phyloP scores from a whole-genome alignment of 2,113 vertebrate species.

The Hyperopisus bebe region DNA sequence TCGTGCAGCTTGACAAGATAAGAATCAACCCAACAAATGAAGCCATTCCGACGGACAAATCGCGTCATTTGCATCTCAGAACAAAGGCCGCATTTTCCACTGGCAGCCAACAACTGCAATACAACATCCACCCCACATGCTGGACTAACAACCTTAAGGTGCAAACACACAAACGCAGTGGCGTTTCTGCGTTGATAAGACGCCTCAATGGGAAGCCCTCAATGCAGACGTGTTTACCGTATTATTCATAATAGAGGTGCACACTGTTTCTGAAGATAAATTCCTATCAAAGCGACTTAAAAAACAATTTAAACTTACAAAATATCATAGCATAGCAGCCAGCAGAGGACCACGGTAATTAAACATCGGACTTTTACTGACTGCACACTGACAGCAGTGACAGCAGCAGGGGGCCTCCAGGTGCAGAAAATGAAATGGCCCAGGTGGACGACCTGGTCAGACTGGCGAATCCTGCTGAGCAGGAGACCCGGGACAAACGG shows the following conservation, averaged over 20 bases:
- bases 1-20: background rate
- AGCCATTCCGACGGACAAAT: constrained; percentile 12
- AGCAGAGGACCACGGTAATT: background rate
- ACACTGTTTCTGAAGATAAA: background rate
- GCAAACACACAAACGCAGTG: background rate
- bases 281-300: background rate
- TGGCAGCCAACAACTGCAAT: constrained; percentile 19
- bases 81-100: constrained; percentile 21
- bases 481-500: background rate
- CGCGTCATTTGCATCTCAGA: constrained; percentile 31
- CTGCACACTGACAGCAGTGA: constrained; percentile 10
- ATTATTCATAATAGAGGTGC: background rate
- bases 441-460: constrained; percentile 31
- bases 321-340: background rate
- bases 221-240: background rate
- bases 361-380: background rate
- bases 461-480: constrained; percentile 48
- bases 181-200: background rate
- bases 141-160: background rate
- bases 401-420: background rate
- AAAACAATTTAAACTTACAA: background rate
- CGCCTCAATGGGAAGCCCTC: background rate
- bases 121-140: background rate
- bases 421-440: background rate
- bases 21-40: constrained; percentile 7